Conservation (phyloP, 1,140 invertebrate genomes). For the Caenorhabditis remanei region DNA sequence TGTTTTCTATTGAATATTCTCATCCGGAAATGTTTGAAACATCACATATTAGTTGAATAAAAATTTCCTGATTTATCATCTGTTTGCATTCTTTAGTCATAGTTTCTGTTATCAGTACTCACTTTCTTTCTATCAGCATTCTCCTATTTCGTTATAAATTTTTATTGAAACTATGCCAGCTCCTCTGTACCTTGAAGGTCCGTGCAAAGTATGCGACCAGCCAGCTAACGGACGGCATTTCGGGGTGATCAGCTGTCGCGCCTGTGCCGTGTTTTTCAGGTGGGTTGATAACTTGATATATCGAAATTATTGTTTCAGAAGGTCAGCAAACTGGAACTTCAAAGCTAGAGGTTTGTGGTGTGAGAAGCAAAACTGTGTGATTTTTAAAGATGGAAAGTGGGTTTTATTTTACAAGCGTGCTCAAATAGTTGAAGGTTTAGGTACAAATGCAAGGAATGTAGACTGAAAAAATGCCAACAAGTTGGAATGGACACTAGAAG, state of each 20-base stretch:
- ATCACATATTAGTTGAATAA: background rate
- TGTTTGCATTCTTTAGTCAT: too few species aligned
- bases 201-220: background rate
- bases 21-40: background rate
- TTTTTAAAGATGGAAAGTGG: background rate
- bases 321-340: background rate
- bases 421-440: background rate
- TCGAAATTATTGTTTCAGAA: background rate
- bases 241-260: slow-evolving; percentile 5
- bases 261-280: slow-evolving; percentile 34
- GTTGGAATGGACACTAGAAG: slow-evolving; percentile 48
- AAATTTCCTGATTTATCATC: background rate
- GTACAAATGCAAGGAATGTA: slow-evolving; percentile 33
- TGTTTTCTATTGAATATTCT: background rate
- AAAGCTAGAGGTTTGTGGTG: too few species aligned
- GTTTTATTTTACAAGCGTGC: background rate
- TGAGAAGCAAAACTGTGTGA: background rate
- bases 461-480: slow-evolving; percentile 30
- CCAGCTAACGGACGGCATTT: slow-evolving; percentile 2
- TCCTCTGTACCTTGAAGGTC: too few species aligned
- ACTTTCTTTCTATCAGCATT: background rate
- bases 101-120: background rate
- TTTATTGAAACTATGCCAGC: background rate
- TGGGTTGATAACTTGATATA: too few species aligned
- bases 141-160: too few species aligned